Conservation (phyloP, 1,140 invertebrate species). For the Trachymyrmex cornetzi region DNA sequence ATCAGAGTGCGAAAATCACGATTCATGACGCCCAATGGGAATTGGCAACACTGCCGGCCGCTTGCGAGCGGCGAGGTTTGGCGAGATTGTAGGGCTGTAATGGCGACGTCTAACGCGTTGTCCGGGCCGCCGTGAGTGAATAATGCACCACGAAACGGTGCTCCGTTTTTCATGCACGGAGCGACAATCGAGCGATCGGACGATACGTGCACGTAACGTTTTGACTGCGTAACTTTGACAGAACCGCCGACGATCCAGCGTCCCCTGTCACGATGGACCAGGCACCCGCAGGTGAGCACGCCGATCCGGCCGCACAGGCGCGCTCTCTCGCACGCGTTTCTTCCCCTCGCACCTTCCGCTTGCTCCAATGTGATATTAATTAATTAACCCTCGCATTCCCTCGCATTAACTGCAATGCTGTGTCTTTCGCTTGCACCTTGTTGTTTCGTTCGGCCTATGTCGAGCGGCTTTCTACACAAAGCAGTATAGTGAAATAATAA, state of each 20-base stretch:
- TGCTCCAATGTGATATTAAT: not conserved
- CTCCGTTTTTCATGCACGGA: slow-evolving; percentile 39
- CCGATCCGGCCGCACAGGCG: slow-evolving; percentile 50
- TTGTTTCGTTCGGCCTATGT: slow-evolving; percentile 42
- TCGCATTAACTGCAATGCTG: slow-evolving; percentile 36
- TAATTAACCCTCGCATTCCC: slow-evolving; percentile 43
- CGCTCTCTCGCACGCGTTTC: slow-evolving; percentile 50
- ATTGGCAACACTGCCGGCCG: slow-evolving; percentile 55
- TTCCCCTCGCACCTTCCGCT: not conserved
- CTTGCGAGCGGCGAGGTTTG: slow-evolving; percentile 2
- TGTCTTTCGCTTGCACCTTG: not conserved
- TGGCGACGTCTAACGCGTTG: slow-evolving; percentile 77
- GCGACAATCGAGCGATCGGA: slow-evolving; percentile 40
- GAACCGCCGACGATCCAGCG: slow-evolving; percentile 27
- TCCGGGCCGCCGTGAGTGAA: slow-evolving; percentile 64
- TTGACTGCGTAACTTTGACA: slow-evolving; percentile 2
- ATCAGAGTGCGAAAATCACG: not conserved
- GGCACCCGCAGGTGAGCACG: slow-evolving; percentile 78
- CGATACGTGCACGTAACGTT: slow-evolving; percentile 44
- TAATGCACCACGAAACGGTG: slow-evolving; percentile 60
- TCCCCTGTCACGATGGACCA: slow-evolving; percentile 76
- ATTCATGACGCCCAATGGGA: not conserved
- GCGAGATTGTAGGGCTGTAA: slow-evolving; percentile 42
- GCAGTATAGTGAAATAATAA: slow-evolving; percentile 25
- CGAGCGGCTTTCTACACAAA: slow-evolving; percentile 55